Evolutionary conservation across 2,797 vertebrate species (phyloP).

Genomic region (Hemibagrus guttatus): DNA sequence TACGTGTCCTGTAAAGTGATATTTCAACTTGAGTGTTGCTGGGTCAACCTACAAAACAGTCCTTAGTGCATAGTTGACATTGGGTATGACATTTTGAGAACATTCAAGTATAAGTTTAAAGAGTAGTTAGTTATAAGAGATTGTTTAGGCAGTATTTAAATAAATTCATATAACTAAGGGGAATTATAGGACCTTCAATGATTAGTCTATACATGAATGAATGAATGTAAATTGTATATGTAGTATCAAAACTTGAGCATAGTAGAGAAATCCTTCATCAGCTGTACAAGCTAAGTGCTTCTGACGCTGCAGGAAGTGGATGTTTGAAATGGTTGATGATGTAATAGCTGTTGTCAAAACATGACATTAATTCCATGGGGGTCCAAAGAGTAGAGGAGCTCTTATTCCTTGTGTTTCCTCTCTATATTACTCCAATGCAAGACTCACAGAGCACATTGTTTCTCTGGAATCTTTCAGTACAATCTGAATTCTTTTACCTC

Average conservation of each 20-base stretch:
- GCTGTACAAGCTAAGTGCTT: not conserved
- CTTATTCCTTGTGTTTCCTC: not conserved
- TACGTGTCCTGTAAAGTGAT: not conserved
- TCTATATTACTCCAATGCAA: not conserved
- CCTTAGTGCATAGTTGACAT: not conserved
- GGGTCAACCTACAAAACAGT: not conserved
- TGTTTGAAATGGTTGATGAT: slow-evolving; percentile 1
- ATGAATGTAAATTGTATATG: not conserved
- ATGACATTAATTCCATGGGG: slow-evolving; percentile 34
- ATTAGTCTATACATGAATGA: not conserved
- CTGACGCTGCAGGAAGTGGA: not conserved
- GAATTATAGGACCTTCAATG: not conserved
- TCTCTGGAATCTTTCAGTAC: not conserved
- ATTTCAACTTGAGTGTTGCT: not conserved
- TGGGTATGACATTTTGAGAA: not conserved
- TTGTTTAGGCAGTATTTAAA: not conserved
- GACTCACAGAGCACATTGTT: not conserved
- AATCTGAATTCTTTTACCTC: not conserved
- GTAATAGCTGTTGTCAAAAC: slow-evolving; percentile 24
- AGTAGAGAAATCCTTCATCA: not conserved
- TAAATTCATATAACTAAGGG: not conserved
- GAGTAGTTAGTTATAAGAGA: not conserved
- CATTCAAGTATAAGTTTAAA: not conserved
- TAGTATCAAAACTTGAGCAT: not conserved
- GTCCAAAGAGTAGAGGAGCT: not conserved